These are phyloP conservation scores for Erpetoichthys calabaricus DNA, from an alignment of 2,797 vertebrate species.

Conservation along the genomic window DNA sequence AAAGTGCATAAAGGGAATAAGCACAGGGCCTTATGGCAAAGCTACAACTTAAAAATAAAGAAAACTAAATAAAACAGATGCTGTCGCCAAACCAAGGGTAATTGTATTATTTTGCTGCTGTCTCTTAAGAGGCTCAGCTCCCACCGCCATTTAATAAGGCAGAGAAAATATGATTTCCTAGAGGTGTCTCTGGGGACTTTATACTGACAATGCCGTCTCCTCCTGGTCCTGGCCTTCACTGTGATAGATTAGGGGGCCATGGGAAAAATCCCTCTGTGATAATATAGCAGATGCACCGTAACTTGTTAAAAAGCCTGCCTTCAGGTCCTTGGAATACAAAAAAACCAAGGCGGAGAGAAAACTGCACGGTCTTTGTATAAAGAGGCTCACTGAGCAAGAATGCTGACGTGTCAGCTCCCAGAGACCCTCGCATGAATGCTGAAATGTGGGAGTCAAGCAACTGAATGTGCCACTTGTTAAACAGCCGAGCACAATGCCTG, in stretches of 20 bases:
- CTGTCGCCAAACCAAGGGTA: not conserved
- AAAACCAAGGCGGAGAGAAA: no score
- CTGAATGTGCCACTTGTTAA: no score
- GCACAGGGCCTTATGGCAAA: not conserved
- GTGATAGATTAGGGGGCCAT: not conserved
- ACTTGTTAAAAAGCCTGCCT: not conserved
- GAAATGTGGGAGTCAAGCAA: no score
- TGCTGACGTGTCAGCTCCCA: no score
- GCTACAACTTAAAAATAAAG: not conserved
- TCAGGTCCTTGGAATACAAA: not conserved
- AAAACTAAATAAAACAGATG: slow-evolving; percentile 2
- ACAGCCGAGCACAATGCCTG: no score
- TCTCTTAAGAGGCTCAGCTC: not conserved
- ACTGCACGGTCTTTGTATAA: no score
- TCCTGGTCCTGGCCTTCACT: not conserved
- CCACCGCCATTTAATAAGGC: slow-evolving; percentile 12
- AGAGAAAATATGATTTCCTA: slow-evolving; percentile 14
- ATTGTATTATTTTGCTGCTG: slow-evolving; percentile 2
- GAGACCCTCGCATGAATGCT: no score
- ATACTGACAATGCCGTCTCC: slow-evolving; percentile 1
- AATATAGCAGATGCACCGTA: not conserved
- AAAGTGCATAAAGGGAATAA: slow-evolving; percentile 1
- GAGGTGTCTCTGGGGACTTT: not conserved
- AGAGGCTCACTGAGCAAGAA: no score
- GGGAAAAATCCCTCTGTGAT: not conserved